Percentiles rank a stretch among this genome's conserved stretches.
phyloP scores from a whole-genome alignment of 2,888 invertebrate genomes.

The Diplazon laetatorius region DNA sequence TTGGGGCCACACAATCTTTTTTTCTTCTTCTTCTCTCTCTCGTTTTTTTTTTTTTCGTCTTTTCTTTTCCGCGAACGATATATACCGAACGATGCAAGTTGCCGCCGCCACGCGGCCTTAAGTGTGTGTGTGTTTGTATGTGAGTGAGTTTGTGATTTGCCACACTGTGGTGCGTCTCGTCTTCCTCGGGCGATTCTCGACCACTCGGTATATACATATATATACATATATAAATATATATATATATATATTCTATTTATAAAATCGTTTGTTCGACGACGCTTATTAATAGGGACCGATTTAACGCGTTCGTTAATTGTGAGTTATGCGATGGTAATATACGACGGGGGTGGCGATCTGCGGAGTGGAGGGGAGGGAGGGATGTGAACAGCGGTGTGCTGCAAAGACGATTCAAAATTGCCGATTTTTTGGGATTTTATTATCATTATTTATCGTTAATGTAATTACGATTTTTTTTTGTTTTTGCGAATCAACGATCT shows the following conservation, averaged over 20 bases:
- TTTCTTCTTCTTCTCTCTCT: no score
- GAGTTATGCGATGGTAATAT: conserved; percentile 72
- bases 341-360: conserved; percentile 43
- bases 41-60: no score
- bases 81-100: conserved; percentile 75
- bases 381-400: no score
- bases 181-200: conserved; percentile 49
- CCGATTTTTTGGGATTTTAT: background rate
- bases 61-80: no score
- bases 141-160: conserved; percentile 61
- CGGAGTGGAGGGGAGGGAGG: no score
- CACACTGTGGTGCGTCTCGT: conserved; percentile 68
- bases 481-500: no score
- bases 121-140: no score
- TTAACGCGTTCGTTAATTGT: conserved; percentile 76
- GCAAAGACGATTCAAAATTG: background rate
- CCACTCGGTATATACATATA: no score
- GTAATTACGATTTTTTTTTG: no score
- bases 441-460: no score
- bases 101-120: conserved; percentile 54
- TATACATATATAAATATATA: no score
- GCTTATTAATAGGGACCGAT: conserved; percentile 77
- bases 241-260: conserved; percentile 76
- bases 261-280: conserved; percentile 70
- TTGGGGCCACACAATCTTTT: conserved; percentile 72